These are phyloP conservation scores for Itoplectis maculator DNA, from an alignment of 2,888 invertebrate genomes.

Conservation along the genomic window DNA sequence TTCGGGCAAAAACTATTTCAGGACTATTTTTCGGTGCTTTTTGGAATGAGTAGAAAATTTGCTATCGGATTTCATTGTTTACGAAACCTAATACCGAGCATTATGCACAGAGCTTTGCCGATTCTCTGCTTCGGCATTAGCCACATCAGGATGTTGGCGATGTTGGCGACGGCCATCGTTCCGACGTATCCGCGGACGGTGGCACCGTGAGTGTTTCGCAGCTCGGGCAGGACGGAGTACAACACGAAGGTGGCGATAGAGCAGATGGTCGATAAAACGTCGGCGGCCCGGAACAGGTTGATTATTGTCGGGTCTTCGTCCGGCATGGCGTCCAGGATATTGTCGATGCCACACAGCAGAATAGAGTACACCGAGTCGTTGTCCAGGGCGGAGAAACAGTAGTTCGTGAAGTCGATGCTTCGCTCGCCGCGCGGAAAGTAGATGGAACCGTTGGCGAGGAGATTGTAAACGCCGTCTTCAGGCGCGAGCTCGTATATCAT, in stretches of 20 bases:
- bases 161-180: conserved; percentile 77
- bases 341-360: conserved; percentile 69
- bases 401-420: conserved; percentile 57
- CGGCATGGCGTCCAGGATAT: too few species aligned
- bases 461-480: conserved; percentile 41
- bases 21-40: too few species aligned
- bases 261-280: conserved; percentile 79
- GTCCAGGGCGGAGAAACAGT: conserved; percentile 70
- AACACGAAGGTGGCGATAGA: conserved; percentile 79
- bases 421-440: conserved; percentile 4
- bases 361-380: conserved; percentile 60
- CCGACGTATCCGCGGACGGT: conserved; percentile 79
- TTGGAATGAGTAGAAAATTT: too few species aligned
- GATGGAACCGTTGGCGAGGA: conserved; percentile 75
- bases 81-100: too few species aligned
- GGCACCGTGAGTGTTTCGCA: conserved; percentile 81
- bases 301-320: neutral
- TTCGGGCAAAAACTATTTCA: too few species aligned
- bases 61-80: too few species aligned
- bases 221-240: conserved; percentile 79
- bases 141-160: neutral
- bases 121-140: too few species aligned
- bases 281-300: conserved; percentile 52
- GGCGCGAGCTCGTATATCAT: conserved; percentile 64
- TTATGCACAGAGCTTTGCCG: too few species aligned